Percentiles rank a stretch among this genome's conserved stretches.
phyloP scores from a whole-genome alignment of 2,797 vertebrate genomes.

The Myripristis murdjan region DNA sequence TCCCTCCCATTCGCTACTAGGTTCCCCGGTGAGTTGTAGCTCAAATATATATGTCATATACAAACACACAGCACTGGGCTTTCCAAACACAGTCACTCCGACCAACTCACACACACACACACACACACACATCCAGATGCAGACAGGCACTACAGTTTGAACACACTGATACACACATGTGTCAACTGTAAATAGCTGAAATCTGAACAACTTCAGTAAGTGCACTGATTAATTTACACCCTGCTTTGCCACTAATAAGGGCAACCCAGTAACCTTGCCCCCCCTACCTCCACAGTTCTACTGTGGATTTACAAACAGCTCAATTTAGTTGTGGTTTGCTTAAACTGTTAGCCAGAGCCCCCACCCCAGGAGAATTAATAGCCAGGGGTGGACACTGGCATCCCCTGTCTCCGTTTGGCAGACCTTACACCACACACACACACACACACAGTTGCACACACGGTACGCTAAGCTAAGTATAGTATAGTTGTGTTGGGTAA shows the following conservation, averaged over 20 bases:
- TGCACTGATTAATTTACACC: constrained; percentile 61
- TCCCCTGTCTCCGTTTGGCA: constrained; percentile 71
- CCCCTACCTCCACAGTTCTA: constrained; percentile 18
- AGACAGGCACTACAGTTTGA: not conserved
- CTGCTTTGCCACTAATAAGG: constrained; percentile 52
- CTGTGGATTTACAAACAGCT: constrained; percentile 63
- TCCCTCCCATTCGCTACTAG: constrained; percentile 14
- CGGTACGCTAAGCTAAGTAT: constrained; percentile 70
- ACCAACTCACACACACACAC: too few species aligned
- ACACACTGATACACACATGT: not conserved
- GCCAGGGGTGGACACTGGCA: constrained; percentile 71
- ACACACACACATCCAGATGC: not conserved
- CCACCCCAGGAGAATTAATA: constrained; percentile 66
- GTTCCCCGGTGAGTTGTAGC: constrained; percentile 27
- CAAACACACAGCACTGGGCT: constrained; percentile 39
- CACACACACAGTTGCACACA: constrained; percentile 35
- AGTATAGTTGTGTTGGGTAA: constrained; percentile 69
- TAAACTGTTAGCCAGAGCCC: constrained; percentile 67
- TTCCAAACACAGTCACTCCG: constrained; percentile 16
- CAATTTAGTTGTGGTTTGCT: constrained; percentile 75
- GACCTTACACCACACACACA: constrained; percentile 50
- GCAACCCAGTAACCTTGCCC: constrained; percentile 2
- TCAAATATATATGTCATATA: constrained; percentile 45
- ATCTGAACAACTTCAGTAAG: constrained; percentile 8
- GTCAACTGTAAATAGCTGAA: not conserved